phyloP scores from a whole-genome alignment of 2,797 vertebrate species.

The Tragelaphus oryx region DNA sequence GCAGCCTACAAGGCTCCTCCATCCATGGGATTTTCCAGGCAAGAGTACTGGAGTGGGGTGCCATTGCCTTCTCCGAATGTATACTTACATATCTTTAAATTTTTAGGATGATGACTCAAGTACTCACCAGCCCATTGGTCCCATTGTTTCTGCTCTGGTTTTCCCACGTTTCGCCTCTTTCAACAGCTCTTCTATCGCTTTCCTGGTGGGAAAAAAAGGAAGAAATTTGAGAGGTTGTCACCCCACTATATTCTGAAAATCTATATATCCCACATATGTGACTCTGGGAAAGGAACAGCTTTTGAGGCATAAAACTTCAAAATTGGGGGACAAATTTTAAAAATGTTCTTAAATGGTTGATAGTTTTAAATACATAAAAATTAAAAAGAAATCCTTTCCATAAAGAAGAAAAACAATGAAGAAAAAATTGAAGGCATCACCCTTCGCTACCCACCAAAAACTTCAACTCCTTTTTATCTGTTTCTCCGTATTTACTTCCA shows the following conservation, averaged over 20 bases:
- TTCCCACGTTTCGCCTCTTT: slow-evolving; percentile 94
- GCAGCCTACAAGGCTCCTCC: too few relatives aligned
- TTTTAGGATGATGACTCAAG: not conserved
- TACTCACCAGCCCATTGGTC: slow-evolving; percentile 95
- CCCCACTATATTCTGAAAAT: not conserved
- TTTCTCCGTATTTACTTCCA: not conserved
- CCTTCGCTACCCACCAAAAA: not conserved
- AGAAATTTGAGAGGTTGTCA: slow-evolving; percentile 28
- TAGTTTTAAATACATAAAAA: not conserved
- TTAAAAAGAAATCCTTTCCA: not conserved
- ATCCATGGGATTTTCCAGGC: too few relatives aligned
- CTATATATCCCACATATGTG: not conserved
- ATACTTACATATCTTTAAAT: not conserved
- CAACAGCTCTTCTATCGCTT: slow-evolving; percentile 96
- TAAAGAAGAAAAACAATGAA: not conserved
- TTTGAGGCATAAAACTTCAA: not conserved
- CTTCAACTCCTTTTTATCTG: not conserved
- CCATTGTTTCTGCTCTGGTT: slow-evolving; percentile 97
- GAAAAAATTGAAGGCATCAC: not conserved
- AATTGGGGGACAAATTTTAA: not conserved
- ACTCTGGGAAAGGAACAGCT: not conserved
- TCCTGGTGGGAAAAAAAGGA: slow-evolving; percentile 79
- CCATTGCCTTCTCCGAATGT: not conserved
- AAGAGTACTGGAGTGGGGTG: too few relatives aligned
- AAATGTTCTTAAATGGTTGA: not conserved